These are phyloP conservation scores for Agapornis roseicollis DNA, from an alignment of 2,113 vertebrate species.

Conservation along the genomic window DNA sequence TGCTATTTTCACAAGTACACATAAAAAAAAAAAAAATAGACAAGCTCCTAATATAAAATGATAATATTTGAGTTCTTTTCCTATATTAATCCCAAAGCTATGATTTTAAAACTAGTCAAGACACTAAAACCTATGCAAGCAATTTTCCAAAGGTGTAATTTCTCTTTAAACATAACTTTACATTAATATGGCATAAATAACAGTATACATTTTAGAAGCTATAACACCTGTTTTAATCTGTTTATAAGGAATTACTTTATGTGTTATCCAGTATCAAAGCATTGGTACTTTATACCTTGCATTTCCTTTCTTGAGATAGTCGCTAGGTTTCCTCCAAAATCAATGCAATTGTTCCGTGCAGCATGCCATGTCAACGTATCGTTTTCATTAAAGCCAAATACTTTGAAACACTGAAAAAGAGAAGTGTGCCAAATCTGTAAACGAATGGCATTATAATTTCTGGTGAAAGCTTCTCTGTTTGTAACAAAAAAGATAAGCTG, in stretches of 20 bases:
- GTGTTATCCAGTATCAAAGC: not conserved
- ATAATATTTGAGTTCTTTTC: not conserved
- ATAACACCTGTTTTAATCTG: not conserved
- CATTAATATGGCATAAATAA: not conserved
- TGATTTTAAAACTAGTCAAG: not conserved
- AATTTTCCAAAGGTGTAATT: not conserved
- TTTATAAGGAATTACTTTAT: not conserved
- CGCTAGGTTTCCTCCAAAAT: constrained; percentile 85
- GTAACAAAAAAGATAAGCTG: not conserved
- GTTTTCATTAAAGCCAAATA: constrained; percentile 69
- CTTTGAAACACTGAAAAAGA: constrained; percentile 84
- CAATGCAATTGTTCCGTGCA: constrained; percentile 79
- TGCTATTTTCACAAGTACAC: not conserved
- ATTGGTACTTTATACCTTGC: constrained; percentile 77
- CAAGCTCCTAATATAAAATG: not conserved
- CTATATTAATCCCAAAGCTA: not conserved
- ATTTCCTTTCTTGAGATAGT: constrained; percentile 79
- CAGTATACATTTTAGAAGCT: not conserved
- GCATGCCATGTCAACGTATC: constrained; percentile 78
- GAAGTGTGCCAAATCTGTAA: not conserved
- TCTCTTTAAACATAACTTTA: not conserved
- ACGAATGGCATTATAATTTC: not conserved
- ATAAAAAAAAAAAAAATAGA: not conserved
- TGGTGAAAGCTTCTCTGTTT: not conserved
- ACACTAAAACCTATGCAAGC: not conserved